Evolutionary conservation across 2,113 vertebrate species (phyloP), one percentile per base, ranked within the genome.

Genomic region (Nesospiza acunhae): DNA sequence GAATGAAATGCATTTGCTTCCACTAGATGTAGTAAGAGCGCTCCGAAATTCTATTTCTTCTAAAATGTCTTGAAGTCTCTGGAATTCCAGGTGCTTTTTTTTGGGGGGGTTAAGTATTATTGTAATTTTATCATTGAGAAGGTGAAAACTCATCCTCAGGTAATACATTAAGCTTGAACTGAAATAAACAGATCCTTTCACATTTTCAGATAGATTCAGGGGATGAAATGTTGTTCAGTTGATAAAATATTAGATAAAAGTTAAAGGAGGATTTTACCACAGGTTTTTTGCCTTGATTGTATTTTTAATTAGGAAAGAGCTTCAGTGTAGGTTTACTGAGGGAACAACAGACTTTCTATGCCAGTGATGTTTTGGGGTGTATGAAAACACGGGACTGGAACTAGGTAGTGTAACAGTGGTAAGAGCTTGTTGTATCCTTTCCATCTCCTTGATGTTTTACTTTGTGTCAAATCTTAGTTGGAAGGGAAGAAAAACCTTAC

Each of bases 1-100:
- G 39, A 89, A 85, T 73, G 37, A 90, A 92, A 60, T 79, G 46
- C 70, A 59, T 95, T 88, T 93, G 20, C 59, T 96, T 94, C 82
- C 85, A 75, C 80, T 92, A 94, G 77, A 77, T 84, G 84, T 93
- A 93, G 75, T 94, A 52, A 86, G 70, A 79, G 80, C 33, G 72
- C 72, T 93, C 64, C 53, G 90, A 42, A 72, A 87, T 87, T 85
- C 30, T 52, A 1, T 89, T 94, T 85, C n/a, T 84, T 74, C 59
- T 63, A 7, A 82, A 79, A 63, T 30, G 27, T 83, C 46, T 84
- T 93, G 31, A 93, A 89, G 24, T 69, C 23, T 91, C 58, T 85
- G 74, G 33, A 79, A 90, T 85, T 73, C 86, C 1, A 3, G 11
- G 23, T 47, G 42, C 4, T 49, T 39, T 39, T 56, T 33, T 37